Evolutionary conservation across 2,888 invertebrate species (phyloP).

Genomic region (Trissonchulus sp.): DNA sequence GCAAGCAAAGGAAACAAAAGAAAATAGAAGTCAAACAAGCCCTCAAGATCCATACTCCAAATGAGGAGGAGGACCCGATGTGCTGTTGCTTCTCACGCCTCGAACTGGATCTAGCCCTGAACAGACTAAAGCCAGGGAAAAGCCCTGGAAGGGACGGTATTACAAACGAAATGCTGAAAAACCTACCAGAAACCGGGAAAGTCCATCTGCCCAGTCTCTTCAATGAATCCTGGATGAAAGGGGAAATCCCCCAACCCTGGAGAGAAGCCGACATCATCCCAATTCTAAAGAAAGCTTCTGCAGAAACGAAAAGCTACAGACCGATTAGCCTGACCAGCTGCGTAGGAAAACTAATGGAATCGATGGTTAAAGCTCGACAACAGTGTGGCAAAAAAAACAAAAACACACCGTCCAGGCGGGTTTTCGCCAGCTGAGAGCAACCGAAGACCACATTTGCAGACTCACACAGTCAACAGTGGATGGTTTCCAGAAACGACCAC

Average conservation of each 20-base stretch:
- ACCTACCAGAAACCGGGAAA: conserved; percentile 5
- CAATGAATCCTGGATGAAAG: conserved; percentile 11
- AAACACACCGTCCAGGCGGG: conserved; percentile 8
- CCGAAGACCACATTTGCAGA: conserved; percentile 1
- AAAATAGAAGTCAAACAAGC: neutral
- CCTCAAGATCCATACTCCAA: neutral
- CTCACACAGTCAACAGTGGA: neutral
- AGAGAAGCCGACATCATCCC: conserved; percentile 17
- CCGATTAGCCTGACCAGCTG: conserved; percentile 4
- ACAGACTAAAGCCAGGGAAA: conserved; percentile 14
- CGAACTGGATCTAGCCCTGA: conserved; percentile 16
- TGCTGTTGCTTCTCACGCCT: neutral
- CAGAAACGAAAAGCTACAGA: conserved; percentile 18
- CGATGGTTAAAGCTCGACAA: neutral
- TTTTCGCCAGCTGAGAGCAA: conserved; percentile 4
- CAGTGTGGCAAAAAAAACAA: conserved; percentile 7
- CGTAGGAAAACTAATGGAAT: conserved; percentile 11
- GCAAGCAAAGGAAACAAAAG: neutral
- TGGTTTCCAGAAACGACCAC: neutral
- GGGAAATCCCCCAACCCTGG: conserved; percentile 12
- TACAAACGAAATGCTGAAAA: neutral
- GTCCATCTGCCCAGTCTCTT: neutral
- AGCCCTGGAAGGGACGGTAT: conserved; percentile 17
- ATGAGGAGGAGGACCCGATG: neutral
- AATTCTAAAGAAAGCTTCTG: conserved; percentile 5